Base-by-base conservation (phyloP, 2,113 vertebrate species). In the Mirza zaza region DNA sequence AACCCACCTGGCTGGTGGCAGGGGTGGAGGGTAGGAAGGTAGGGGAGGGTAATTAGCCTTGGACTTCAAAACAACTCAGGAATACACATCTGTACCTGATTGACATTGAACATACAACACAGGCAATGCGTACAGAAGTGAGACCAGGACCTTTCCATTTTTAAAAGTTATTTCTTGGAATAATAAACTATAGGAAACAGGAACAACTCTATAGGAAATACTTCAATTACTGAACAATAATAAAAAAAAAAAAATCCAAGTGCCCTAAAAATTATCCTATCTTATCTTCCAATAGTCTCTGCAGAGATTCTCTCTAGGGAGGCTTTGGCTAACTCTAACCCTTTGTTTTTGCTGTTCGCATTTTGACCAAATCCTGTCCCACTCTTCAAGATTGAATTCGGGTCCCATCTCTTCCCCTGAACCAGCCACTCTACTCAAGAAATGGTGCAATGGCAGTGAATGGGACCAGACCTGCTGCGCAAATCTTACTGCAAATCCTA, bases 91-190 rank as follows among this genome's bases (percentile, higher is more conserved):
- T 4, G 0, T 18, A 6, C 90, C 57, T 27, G 61, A 95, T 84
- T 87, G 76, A 45, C 77, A 76, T 4, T 71, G 48, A 50, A 36
- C 65, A 77, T 23, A n/a, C 29, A 67, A 61, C 82, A 39, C 13
- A 71, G 12, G 52, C 52, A 95, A 82, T 52, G 63, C 42, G 59
- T 70, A 48, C 48, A 65, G 67, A 79, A 91, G 67, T 57, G 61
- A 89, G 82, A 77, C 32, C 55, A 32, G 61, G 52, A 48, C 80
- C 84, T 90, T 76, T 86, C 70, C 71, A 39, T 63, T 90, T 91
- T 67, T 83, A 39, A 88, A 90, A 95, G 55, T 80, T 81, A 86
- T 63, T 93, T 96, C 84, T 97, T 92, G 61, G 73, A 96, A 75
- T 77, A 93, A 84, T 68, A 63, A 90, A 63, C 50, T 71, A 67